Evolutionary conservation across 2,113 vertebrate genomes (phyloP).

Genomic region (Pungitius pungitius): DNA sequence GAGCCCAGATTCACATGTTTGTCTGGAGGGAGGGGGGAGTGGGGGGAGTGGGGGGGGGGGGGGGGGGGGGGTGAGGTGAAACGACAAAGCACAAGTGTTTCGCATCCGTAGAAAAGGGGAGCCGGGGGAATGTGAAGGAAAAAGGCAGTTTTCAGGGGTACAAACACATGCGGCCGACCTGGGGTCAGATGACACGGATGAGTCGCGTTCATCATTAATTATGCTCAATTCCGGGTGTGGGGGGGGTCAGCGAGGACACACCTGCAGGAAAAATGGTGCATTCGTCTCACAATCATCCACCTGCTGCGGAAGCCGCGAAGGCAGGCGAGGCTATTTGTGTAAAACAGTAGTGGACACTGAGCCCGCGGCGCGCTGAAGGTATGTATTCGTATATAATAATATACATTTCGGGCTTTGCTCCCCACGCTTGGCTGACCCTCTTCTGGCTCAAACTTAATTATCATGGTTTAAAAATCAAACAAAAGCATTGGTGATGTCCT

Average conservation of each 20-base stretch:
- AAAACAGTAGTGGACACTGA: not conserved
- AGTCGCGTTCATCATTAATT: conserved; percentile 32
- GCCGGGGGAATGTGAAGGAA: no score
- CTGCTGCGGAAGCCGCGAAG: not conserved
- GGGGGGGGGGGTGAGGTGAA: no score
- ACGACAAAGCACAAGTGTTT: not conserved
- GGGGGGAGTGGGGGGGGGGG: no score
- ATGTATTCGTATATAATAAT: no score
- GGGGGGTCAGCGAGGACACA: conserved; percentile 4
- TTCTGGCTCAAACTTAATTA: no score
- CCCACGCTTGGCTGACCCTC: no score
- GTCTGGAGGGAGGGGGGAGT: no score
- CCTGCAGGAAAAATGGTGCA: not conserved
- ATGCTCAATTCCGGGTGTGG: not conserved
- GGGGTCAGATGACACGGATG: not conserved
- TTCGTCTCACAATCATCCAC: conserved; percentile 24
- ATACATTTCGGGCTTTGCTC: no score
- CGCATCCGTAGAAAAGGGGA: accelerated
- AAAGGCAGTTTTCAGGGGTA: not conserved
- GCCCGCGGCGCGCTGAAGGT: not conserved
- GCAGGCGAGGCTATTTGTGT: conserved; percentile 6
- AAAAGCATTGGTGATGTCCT: not conserved
- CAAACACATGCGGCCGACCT: not conserved
- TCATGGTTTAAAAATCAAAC: not conserved
- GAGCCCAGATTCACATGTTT: not conserved